phyloP scores from a whole-genome alignment of 2,888 invertebrate species.

The Bhutanitis thaidina region DNA sequence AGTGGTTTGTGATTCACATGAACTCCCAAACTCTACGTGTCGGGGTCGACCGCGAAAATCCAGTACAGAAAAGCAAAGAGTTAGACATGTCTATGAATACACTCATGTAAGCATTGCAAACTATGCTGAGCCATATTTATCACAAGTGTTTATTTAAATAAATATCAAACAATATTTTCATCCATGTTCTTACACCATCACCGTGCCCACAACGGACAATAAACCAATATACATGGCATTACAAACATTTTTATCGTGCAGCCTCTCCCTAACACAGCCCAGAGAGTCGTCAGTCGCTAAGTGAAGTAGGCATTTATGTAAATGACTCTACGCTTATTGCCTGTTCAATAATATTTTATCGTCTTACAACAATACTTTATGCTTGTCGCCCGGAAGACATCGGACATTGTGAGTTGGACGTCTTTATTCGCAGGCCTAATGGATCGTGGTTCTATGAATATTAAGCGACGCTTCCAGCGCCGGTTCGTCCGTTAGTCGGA shows the following conservation, averaged over 20 bases:
- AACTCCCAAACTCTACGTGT: too few relatives aligned
- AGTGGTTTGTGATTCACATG: too few relatives aligned
- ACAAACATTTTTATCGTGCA: not conserved
- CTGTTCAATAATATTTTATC: constrained; percentile 13
- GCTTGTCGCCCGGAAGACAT: constrained; percentile 5
- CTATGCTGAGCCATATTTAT: too few relatives aligned
- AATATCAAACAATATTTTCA: too few relatives aligned
- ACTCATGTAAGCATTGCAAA: too few relatives aligned
- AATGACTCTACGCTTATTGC: constrained; percentile 32
- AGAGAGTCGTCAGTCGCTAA: constrained; percentile 29
- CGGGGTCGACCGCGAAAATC: too few relatives aligned
- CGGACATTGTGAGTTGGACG: constrained; percentile 12
- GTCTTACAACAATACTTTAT: constrained; percentile 14
- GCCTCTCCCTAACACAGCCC: not conserved
- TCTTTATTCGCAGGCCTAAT: constrained; percentile 16
- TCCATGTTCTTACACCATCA: too few relatives aligned
- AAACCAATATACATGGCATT: too few relatives aligned
- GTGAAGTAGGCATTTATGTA: constrained; percentile 41
- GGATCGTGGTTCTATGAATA: constrained; percentile 14
- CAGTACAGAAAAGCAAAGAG: too few relatives aligned
- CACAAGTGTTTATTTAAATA: too few relatives aligned
- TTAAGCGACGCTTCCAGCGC: constrained; percentile 5
- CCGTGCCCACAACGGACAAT: too few relatives aligned
- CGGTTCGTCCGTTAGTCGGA: not conserved
- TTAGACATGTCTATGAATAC: too few relatives aligned